A percentile compares a stretch with the other conserved stretches of the same genome.
These are phyloP conservation scores for Picus viridis DNA, from an alignment of 2,797 vertebrate genomes.

Conservation along the genomic window DNA sequence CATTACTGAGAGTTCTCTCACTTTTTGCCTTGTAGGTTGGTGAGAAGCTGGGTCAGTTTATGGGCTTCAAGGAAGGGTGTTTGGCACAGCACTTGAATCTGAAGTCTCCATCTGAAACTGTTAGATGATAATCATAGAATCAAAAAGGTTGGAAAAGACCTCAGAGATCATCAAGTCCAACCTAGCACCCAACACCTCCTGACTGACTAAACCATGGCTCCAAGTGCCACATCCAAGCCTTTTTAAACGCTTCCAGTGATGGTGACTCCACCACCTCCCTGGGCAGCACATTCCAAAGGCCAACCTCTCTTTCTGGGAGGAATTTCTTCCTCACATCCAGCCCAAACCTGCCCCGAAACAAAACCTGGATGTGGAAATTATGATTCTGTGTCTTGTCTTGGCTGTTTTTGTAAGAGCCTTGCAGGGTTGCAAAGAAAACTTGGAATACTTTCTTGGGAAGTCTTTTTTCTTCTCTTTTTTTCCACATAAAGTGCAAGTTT, in stretches of 20 bases:
- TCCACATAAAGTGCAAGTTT: background rate
- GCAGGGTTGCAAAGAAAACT: background rate
- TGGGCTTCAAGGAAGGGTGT: background rate
- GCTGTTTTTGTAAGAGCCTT: background rate
- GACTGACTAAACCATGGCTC: no score
- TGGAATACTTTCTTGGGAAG: background rate
- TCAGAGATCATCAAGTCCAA: no score
- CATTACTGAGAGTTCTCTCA: rapidly evolving
- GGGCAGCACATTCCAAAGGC: no score
- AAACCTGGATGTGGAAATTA: background rate
- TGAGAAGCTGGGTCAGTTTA: background rate
- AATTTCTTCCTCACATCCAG: no score
- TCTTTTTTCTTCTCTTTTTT: no score
- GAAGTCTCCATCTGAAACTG: background rate
- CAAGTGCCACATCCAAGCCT: no score
- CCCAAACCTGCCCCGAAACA: no score
- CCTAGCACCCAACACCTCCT: no score
- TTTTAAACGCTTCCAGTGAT: no score
- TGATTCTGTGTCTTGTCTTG: background rate
- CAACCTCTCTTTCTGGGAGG: no score
- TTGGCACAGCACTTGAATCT: background rate
- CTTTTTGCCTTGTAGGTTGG: background rate
- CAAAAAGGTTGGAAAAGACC: no score
- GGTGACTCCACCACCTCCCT: no score
- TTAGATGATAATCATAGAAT: background rate